Percentiles rank a stretch among this genome's conserved stretches.
Conservation (phyloP, 1,140 invertebrate genomes). For the Agrilus planipennis region DNA sequence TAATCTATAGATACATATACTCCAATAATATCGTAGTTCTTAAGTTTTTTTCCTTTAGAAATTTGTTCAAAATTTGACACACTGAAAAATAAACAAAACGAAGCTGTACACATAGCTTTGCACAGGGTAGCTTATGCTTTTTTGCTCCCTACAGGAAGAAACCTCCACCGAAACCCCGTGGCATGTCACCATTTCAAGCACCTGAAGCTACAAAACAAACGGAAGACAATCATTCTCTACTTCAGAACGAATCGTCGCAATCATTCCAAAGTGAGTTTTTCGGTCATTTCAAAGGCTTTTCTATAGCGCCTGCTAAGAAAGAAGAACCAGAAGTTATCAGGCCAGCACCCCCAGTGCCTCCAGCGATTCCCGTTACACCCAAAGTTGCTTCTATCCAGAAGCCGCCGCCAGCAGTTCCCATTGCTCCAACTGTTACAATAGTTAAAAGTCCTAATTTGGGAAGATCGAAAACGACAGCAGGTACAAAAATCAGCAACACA, state of each 20-base stretch:
- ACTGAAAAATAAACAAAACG: neutral
- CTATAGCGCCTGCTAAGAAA: conserved; percentile 53
- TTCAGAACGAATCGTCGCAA: conserved; percentile 20
- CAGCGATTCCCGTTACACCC: too few relatives aligned
- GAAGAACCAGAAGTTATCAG: too few relatives aligned
- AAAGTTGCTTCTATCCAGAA: conserved; percentile 35
- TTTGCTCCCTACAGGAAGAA: conserved; percentile 26
- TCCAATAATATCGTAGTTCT: too few relatives aligned
- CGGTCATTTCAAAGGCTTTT: conserved; percentile 76
- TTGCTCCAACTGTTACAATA: conserved; percentile 30
- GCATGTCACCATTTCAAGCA: conserved; percentile 42
- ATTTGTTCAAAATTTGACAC: too few relatives aligned
- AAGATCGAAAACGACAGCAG: conserved; percentile 19
- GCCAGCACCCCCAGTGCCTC: too few relatives aligned
- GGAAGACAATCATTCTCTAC: conserved; percentile 40
- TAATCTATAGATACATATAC: too few relatives aligned
- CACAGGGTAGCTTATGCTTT: conserved; percentile 10
- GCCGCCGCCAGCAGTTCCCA: conserved; percentile 36
- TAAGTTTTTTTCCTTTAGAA: too few relatives aligned
- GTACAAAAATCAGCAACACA: conserved; percentile 18
- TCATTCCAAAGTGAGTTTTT: conserved; percentile 51
- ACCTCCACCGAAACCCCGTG: conserved; percentile 37
- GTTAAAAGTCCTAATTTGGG: conserved; percentile 30
- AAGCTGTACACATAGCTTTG: neutral
- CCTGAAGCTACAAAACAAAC: conserved; percentile 39